A percentile compares a stretch with the other conserved stretches of the same genome.
phyloP scores from a whole-genome alignment of 2,888 invertebrate species.

The Pimpla rufipes region DNA sequence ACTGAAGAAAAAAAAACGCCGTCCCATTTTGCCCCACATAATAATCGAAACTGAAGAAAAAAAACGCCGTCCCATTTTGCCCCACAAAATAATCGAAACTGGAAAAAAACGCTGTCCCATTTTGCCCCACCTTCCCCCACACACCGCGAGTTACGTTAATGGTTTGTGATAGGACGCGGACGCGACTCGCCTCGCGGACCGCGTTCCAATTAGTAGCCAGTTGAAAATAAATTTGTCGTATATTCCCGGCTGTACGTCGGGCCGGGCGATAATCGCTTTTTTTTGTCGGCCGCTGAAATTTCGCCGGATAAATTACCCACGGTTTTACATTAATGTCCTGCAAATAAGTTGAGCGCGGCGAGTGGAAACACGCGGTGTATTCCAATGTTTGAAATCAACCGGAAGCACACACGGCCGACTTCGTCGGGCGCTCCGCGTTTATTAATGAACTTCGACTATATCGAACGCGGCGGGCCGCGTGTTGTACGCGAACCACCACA shows the following conservation, averaged over 20 bases:
- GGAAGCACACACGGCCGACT: neutral
- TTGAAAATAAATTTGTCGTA: conserved; percentile 47
- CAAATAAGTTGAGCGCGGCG: conserved; percentile 34
- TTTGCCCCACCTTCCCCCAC: no score
- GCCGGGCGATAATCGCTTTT: conserved; percentile 8
- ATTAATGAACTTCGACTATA: conserved; percentile 46
- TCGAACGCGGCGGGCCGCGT: conserved; percentile 24
- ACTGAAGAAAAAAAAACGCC: no score
- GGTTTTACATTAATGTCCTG: conserved; percentile 23
- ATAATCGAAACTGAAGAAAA: no score
- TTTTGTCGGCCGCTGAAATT: conserved; percentile 4
- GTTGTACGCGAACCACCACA: conserved; percentile 1
- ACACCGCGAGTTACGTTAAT: conserved; percentile 44
- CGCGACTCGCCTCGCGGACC: conserved; percentile 26
- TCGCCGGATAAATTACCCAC: conserved; percentile 13
- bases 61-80: no score
- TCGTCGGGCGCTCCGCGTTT: conserved; percentile 20
- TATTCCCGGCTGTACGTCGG: neutral
- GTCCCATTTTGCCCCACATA: no score
- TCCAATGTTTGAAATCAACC: conserved; percentile 51
- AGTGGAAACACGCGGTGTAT: no score
- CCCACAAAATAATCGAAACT: no score
- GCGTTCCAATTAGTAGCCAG: conserved; percentile 39
- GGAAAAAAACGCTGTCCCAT: no score
- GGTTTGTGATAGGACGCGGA: conserved; percentile 40